phyloP scores from a whole-genome alignment of 2,797 vertebrate genomes.

The Enteromius paludinosus region DNA sequence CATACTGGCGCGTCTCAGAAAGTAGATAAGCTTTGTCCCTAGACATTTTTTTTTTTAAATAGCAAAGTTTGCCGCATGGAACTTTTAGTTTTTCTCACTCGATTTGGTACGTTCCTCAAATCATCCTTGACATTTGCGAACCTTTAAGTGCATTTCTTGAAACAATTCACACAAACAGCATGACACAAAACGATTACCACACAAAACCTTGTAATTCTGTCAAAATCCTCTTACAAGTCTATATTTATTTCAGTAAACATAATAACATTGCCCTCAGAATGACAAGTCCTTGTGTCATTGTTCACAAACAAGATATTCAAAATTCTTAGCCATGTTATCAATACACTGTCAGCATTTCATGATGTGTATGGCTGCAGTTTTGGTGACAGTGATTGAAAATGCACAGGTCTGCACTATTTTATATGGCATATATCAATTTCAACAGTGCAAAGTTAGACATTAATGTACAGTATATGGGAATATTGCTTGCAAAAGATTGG shows the following conservation, averaged over 20 bases:
- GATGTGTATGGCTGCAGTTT: background rate
- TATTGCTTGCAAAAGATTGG: background rate
- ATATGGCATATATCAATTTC: background rate
- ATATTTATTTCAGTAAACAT: background rate
- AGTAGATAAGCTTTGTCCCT: background rate
- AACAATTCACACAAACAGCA: background rate
- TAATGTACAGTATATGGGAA: background rate
- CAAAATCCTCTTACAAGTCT: background rate
- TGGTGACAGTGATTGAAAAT: constrained; percentile 3
- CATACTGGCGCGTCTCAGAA: background rate
- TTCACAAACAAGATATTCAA: background rate
- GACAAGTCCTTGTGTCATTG: background rate
- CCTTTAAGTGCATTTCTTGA: background rate
- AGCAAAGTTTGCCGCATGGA: background rate
- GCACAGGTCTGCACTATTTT: background rate
- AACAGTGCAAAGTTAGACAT: background rate
- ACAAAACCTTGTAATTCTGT: background rate
- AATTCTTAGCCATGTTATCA: background rate
- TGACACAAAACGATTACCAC: background rate
- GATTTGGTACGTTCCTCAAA: background rate
- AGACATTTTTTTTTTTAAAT: background rate
- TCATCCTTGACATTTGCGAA: background rate
- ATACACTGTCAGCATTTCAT: background rate
- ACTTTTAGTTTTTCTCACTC: background rate
- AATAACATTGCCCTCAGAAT: background rate